Conservation (phyloP, 1,140 invertebrate species). For the Manduca sexta region DNA sequence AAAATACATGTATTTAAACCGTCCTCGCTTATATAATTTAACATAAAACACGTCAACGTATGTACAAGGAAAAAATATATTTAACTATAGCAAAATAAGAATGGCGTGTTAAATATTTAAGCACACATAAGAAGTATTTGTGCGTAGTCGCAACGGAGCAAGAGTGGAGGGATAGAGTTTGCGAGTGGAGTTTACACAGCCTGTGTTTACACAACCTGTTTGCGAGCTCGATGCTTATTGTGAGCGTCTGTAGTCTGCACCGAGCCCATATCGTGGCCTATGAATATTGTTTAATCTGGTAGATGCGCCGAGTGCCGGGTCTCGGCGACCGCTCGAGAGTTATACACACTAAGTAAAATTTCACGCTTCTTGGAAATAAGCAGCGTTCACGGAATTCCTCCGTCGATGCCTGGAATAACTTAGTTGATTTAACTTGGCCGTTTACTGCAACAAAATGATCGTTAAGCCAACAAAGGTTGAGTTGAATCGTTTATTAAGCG, state of each 20-base stretch:
- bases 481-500: not conserved
- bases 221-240: conserved; percentile 44
- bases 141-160: conserved; percentile 9
- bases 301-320: conserved; percentile 9
- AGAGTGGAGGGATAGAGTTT: conserved; percentile 22
- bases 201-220: conserved; percentile 48
- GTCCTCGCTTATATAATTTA: too few relatives aligned
- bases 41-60: not conserved
- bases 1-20: too few relatives aligned
- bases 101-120: conserved; percentile 12
- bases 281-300: conserved; percentile 26
- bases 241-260: conserved; percentile 21
- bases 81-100: not conserved
- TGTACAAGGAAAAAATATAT: conserved; percentile 7
- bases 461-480: not conserved
- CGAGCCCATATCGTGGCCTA: conserved; percentile 13
- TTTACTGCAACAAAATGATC: not conserved
- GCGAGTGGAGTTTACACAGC: conserved; percentile 43
- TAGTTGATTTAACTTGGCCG: conserved; percentile 4
- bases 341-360: conserved; percentile 8
- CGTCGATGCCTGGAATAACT: conserved; percentile 8
- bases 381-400: conserved; percentile 6
- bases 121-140: conserved; percentile 12
- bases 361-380: conserved; percentile 12
- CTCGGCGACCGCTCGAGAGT: not conserved